phyloP scores from a whole-genome alignment of 2,113 vertebrate species.

The Myrmophylax atrothorax region DNA sequence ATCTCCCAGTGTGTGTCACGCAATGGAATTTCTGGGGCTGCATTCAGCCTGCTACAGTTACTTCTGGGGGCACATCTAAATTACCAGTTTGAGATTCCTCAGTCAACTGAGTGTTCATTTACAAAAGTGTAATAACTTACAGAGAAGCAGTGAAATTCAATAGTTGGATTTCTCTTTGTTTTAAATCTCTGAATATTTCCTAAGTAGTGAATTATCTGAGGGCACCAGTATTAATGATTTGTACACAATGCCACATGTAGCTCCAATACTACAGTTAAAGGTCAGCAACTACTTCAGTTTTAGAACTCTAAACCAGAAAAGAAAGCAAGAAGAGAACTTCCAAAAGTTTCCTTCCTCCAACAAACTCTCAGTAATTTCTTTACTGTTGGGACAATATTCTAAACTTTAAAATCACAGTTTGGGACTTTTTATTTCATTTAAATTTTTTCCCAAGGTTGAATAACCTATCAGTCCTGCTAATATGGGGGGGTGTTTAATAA shows the following conservation, averaged over 20 bases:
- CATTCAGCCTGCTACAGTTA: background rate
- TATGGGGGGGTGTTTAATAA: background rate
- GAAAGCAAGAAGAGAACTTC: background rate
- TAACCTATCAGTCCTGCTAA: background rate
- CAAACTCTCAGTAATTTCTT: background rate
- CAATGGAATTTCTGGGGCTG: background rate
- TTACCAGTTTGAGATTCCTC: background rate
- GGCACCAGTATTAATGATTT: background rate
- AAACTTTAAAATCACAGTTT: background rate
- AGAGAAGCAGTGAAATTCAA: background rate
- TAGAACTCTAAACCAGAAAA: background rate
- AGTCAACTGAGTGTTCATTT: background rate
- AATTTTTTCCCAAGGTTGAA: background rate
- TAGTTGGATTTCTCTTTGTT: background rate
- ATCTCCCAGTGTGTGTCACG: accelerated
- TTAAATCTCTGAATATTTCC: background rate
- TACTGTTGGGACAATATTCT: background rate
- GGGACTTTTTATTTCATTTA: background rate
- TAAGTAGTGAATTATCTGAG: background rate
- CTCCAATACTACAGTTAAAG: background rate
- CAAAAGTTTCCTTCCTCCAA: background rate
- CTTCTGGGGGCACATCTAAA: background rate
- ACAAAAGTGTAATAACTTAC: background rate
- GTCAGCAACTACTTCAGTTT: background rate
- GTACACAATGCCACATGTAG: background rate